A percentile compares a stretch with the other conserved stretches of the same genome.
These are phyloP conservation scores for Mesoligia furuncula DNA, from an alignment of 2,888 invertebrate species.

Conservation along the genomic window DNA sequence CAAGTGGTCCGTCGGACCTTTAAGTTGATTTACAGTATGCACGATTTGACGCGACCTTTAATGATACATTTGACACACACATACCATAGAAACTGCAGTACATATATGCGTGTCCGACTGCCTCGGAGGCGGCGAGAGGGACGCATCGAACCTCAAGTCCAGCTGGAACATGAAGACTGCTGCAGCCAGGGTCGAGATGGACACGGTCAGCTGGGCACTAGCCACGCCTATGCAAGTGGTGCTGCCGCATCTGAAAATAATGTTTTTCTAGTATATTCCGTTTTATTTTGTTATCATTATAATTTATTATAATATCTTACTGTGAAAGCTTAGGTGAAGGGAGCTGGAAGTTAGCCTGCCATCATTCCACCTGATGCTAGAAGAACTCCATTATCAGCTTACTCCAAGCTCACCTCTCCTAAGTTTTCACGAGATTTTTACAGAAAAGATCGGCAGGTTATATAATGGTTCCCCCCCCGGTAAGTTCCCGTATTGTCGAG, in stretches of 20 bases:
- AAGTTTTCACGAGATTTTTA: too few species aligned
- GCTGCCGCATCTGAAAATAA: constrained; percentile 79
- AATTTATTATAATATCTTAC: too few species aligned
- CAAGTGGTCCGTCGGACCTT: background rate
- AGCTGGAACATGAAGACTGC: constrained; percentile 84
- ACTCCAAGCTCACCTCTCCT: too few species aligned
- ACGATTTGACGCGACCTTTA: background rate
- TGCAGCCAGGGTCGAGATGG: constrained; percentile 86
- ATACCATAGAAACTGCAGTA: constrained; percentile 88
- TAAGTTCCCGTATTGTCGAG: too few species aligned
- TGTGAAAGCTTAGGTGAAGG: too few species aligned
- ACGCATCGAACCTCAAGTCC: constrained; percentile 84
- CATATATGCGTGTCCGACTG: constrained; percentile 85
- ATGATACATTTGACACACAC: background rate
- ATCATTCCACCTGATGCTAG: too few species aligned
- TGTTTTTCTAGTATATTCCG: background rate
- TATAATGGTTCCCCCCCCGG: too few species aligned
- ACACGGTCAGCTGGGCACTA: constrained; percentile 85
- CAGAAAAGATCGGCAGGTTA: too few species aligned
- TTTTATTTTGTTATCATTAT: background rate
- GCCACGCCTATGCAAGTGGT: constrained; percentile 87
- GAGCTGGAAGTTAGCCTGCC: too few species aligned
- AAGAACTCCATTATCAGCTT: too few species aligned
- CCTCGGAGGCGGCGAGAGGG: constrained; percentile 83
- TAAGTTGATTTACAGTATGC: background rate